Base-by-base conservation (phyloP, 1,140 invertebrate genomes). In the Myzus persicae region DNA sequence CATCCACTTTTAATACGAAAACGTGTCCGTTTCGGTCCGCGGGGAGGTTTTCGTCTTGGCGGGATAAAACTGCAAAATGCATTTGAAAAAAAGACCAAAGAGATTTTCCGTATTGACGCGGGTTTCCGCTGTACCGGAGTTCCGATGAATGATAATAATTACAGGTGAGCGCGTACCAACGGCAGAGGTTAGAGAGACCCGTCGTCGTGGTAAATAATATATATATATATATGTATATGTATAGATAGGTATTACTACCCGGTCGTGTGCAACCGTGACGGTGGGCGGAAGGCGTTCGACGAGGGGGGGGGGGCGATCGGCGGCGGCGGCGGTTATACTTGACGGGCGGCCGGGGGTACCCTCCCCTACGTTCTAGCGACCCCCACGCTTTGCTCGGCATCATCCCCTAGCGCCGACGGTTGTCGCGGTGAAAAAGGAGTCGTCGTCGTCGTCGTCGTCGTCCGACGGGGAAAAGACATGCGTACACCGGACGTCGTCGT, bases 401-500 rank as follows among this genome's bases (percentile, higher is more conserved):
- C 88, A 90, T 48, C 88, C 36, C 44, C n/a, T 54, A 5, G 40
- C 44, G 9, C 5, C 20, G 59, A 46, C 67, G 51, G 44, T 31
- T 76, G 88, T 46, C 46, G 91, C 46, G 46, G 91, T 24, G 46
- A 54, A 51, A 51, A 85, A 85, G 76, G 46, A 93, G n/a, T 84
- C 59, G 59, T 9, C 9, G 54, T 46, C 48, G 48, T 51, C 48
- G 48, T 1, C 1, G 48, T 67, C 59, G 31, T 67, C 91, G 81
- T 54, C 81, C 46, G 24, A 51, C n/a, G 22, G 46, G 48, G 48
- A 38, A 40, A 48, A 67, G 91, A 93, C 76, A 93, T 85, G 76
- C 81, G 91, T 82, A 46, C 76, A 92, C 91, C 81, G 91, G 81
- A 85, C 91, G 91, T 40, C 81, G 90, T 38, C 76, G 91, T 92